These are phyloP conservation scores for Oscheius myriophilus DNA, from an alignment of 2,888 invertebrate species.

Conservation along the genomic window DNA sequence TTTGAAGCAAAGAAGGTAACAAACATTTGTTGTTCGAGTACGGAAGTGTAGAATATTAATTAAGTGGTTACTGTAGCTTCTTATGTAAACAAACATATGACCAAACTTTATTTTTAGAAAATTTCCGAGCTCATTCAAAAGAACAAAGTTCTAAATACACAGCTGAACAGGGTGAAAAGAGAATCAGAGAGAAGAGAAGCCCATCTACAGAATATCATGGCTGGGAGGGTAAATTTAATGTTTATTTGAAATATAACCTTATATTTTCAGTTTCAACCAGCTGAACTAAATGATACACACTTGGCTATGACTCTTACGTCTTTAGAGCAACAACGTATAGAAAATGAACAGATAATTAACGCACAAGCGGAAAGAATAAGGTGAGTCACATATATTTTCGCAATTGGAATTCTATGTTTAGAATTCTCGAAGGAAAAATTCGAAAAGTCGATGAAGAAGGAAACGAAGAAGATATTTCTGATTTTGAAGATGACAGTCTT, in stretches of 20 bases:
- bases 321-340: conserved; percentile 38
- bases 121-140: conserved; percentile 22
- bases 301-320: conserved; percentile 44
- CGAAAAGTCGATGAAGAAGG: conserved; percentile 1
- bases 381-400: conserved; percentile 20
- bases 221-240: conserved; percentile 44
- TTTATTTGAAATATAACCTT: too few relatives aligned
- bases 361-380: conserved; percentile 39
- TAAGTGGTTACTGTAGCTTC: not conserved
- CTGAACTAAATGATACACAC: conserved; percentile 49
- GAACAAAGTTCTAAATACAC: conserved; percentile 29
- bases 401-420: not conserved
- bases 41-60: not conserved
- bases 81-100: not conserved
- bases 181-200: conserved; percentile 47
- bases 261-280: conserved; percentile 50
- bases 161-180: conserved; percentile 39
- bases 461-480: not conserved
- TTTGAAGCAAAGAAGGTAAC: conserved; percentile 13
- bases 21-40: not conserved
- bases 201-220: conserved; percentile 43
- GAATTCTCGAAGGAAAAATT: conserved; percentile 14
- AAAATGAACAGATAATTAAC: conserved; percentile 40
- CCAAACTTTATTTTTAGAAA: conserved; percentile 10
- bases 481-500: too few relatives aligned